Percentiles rank a stretch among this genome's conserved stretches.
Evolutionary conservation across 2,113 vertebrate genomes (phyloP).

Genomic region (Zootoca vivipara): DNA sequence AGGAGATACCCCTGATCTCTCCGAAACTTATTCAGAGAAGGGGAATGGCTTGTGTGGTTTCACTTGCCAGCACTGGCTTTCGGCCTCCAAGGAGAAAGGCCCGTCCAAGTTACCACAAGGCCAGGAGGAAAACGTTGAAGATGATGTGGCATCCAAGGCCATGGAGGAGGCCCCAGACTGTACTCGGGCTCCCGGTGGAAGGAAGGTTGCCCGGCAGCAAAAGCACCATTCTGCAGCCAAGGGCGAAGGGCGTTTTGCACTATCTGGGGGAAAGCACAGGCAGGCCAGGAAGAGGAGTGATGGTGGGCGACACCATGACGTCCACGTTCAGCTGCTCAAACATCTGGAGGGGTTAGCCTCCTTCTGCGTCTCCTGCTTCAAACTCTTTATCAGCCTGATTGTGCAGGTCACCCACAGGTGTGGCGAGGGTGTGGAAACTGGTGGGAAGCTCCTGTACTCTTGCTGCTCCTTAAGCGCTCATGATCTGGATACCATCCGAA

Average conservation of each 20-base stretch:
- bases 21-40: conserved; percentile 35
- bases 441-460: conserved; percentile 78
- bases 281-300: conserved; percentile 81
- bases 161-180: conserved; percentile 46
- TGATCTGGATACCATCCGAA: conserved; percentile 76
- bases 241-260: conserved; percentile 51
- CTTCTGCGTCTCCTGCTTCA: conserved; percentile 83
- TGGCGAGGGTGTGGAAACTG: conserved; percentile 80
- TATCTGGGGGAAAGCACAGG: conserved; percentile 77
- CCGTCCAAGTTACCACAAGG: conserved; percentile 28
- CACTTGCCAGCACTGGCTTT: conserved; percentile 57
- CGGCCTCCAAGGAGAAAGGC: conserved; percentile 36
- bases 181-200: conserved; percentile 41
- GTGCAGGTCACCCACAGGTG: conserved; percentile 69
- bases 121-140: conserved; percentile 52
- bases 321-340: conserved; percentile 70
- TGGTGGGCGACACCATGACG: conserved; percentile 72
- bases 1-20: conserved; percentile 26
- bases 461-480: conserved; percentile 74
- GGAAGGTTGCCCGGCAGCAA: conserved; percentile 55
- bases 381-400: conserved; percentile 86
- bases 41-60: conserved; percentile 50
- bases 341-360: conserved; percentile 76
- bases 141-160: neutral
- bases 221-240: conserved; percentile 54